Conservation (phyloP, 2,113 vertebrate species). For the Sylvilagus bachmani region DNA sequence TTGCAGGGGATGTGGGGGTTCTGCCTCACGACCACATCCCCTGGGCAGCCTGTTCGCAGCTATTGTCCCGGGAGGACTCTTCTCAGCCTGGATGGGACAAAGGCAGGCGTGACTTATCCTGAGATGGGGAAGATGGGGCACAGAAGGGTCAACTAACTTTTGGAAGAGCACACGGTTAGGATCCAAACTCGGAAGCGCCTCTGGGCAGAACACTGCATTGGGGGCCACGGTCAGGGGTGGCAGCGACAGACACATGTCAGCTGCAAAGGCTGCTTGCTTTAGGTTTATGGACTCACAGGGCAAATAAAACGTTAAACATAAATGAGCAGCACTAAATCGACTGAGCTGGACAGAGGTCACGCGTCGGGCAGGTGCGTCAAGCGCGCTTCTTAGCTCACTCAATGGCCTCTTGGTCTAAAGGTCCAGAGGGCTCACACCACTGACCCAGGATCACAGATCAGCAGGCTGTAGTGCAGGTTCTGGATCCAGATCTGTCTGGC, state of each 20-base stretch:
- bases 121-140: not conserved
- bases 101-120: not conserved
- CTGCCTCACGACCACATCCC: slow-evolving; percentile 28
- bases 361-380: not conserved
- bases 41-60: not conserved
- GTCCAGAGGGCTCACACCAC: not conserved
- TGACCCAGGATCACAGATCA: not conserved
- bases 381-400: not conserved
- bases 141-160: not conserved
- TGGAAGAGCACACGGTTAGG: not conserved
- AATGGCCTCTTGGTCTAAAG: not conserved
- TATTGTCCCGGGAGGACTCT: not conserved
- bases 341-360: not conserved
- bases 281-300: not conserved
- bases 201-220: not conserved
- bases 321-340: not conserved
- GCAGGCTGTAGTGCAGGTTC: not conserved
- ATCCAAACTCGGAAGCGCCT: not conserved
- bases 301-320: not conserved
- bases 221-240: not conserved
- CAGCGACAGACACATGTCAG: not conserved
- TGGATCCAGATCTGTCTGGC: not conserved
- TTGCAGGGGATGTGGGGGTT: rapidly evolving
- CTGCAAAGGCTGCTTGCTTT: not conserved
- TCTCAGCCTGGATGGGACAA: slow-evolving; percentile 57